Base-by-base conservation (phyloP, 2,888 invertebrate genomes). In the Trichogramma dendrolimi region DNA sequence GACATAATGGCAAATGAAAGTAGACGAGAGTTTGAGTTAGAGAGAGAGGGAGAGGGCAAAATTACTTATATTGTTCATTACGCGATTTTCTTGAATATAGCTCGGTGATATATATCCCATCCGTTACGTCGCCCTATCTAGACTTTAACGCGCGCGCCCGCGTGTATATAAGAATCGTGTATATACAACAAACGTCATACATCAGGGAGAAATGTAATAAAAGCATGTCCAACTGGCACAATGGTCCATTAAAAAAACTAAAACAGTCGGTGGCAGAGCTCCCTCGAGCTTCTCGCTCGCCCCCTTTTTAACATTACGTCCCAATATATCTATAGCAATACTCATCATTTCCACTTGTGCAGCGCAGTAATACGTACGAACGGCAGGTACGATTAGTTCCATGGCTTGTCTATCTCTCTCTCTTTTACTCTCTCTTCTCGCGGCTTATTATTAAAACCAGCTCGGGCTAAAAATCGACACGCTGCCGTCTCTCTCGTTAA, bases 261-360 rank as follows among this genome's bases (percentile, higher is more conserved):
- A 61, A 59, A 56, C 47, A 47, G 53, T 60, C 58, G 59, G 48
- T 65, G 27, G 27, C 3, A 27, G 27, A 27, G 27, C 27, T 27
- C 27, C 27, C 27, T 27, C 27, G 27, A 27, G 27, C 27, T 27
- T 27, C 27, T 27, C 27, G 27, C 27, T 27, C 27, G 27, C 2
- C 27, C 27, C 27, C 27, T 27, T 27, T 27, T 27, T 2, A 27
- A 27, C 27, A 2, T 27, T 27, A 27, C 27, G 27, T 27, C 62
- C 64, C 43, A 54, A 55, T 59, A 61, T 63, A 62, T 62, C 55
- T 51, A 49, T 53, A 59, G 55, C 52, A 61, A 64, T 61, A 60
- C 61, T 59, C 64, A 61, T 62, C 65, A 61, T 67, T 66, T 27
- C 27, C 27, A 27, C 27, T 27, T 27, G 27, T 27, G 61, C 48